phyloP scores from a whole-genome alignment of 1,140 invertebrate species.

The Sarcophaga peregrina region DNA sequence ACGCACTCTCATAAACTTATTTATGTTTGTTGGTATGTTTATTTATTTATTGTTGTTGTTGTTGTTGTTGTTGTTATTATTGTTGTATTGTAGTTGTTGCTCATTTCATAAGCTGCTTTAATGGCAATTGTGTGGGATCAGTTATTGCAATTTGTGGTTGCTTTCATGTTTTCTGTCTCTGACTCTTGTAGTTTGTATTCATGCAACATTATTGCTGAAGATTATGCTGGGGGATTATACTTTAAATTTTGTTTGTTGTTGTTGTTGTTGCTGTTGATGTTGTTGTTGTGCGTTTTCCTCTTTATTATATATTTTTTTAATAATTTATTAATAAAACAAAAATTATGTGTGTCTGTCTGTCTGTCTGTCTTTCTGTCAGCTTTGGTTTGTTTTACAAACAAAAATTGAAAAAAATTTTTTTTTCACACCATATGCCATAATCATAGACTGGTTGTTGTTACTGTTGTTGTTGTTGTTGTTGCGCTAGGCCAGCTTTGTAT shows the following conservation, averaged over 20 bases:
- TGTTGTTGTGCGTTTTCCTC: background rate
- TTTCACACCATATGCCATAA: conserved; percentile 4
- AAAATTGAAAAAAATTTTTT: background rate
- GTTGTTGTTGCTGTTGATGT: background rate
- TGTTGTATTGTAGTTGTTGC: too few relatives aligned
- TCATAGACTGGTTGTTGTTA: background rate
- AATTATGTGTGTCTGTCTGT: background rate
- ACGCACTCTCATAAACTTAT: too few relatives aligned
- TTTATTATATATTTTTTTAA: conserved; percentile 4
- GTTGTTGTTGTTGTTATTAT: too few relatives aligned
- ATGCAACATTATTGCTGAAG: too few relatives aligned
- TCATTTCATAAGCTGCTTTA: background rate
- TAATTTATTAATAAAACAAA: conserved; percentile 10
- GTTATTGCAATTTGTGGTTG: conserved; percentile 12
- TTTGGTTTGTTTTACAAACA: conserved; percentile 1
- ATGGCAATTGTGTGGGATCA: conserved; percentile 10
- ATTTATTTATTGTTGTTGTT: too few relatives aligned
- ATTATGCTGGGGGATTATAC: background rate
- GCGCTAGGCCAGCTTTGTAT: too few relatives aligned
- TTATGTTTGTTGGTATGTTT: too few relatives aligned
- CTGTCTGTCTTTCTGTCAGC: too few relatives aligned
- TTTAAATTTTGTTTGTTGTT: background rate
- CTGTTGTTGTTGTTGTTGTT: too few relatives aligned
- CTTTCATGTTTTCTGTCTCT: background rate
- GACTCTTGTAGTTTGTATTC: too few relatives aligned